phyloP scores from a whole-genome alignment of 2,113 vertebrate genomes.

The Tretioscincus oriximinensis region DNA sequence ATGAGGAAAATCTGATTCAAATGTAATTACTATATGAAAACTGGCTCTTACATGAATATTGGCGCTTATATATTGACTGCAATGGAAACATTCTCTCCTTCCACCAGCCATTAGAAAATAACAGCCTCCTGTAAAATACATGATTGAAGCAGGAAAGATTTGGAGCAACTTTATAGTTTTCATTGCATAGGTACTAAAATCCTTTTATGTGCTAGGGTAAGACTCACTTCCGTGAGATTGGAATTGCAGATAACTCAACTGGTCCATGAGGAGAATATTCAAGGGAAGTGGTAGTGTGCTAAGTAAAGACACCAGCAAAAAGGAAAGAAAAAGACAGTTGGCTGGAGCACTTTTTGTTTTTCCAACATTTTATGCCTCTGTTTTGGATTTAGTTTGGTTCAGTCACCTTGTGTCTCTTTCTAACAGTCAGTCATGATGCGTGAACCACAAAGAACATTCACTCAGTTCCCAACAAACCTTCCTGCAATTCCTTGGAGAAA shows the following conservation, averaged over 20 bases:
- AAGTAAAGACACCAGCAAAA: neutral
- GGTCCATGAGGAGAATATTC: neutral
- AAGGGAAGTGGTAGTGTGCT: neutral
- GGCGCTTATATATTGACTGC: neutral
- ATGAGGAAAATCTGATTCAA: neutral
- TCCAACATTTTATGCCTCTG: neutral
- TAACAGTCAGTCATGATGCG: no score
- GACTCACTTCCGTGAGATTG: neutral
- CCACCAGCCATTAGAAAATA: slow-evolving; percentile 1
- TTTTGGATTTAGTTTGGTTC: no score
- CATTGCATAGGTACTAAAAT: neutral
- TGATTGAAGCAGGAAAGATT: neutral
- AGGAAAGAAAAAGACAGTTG: no score
- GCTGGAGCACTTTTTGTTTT: neutral
- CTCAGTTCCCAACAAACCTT: no score
- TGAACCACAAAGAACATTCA: no score
- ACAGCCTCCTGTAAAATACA: neutral
- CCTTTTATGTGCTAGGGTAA: neutral
- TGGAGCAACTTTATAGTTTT: neutral
- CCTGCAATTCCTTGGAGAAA: no score
- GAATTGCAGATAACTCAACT: neutral
- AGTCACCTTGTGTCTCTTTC: no score
- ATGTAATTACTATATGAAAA: neutral
- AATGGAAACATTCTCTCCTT: neutral
- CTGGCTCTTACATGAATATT: neutral